Conservation (phyloP, 2,113 vertebrate species). For the Phalacrocorax brasilianus region DNA sequence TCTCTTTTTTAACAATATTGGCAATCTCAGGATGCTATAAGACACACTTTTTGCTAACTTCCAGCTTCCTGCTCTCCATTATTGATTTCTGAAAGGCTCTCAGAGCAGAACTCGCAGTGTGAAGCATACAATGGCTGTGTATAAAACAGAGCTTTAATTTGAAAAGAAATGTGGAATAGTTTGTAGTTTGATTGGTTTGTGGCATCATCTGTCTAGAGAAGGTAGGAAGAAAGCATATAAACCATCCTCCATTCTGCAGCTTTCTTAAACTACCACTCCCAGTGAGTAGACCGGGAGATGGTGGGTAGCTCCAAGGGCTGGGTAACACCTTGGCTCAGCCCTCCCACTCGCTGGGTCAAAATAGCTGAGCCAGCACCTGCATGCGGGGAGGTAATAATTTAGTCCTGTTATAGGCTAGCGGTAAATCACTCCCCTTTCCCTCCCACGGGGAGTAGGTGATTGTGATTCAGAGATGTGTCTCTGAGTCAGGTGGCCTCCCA, state of each 20-base stretch:
- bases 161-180: neutral
- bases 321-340: slow-evolving; percentile 24
- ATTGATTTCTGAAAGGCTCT: neutral
- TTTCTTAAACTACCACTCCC: neutral
- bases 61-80: neutral
- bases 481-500: slow-evolving; percentile 42
- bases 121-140: neutral
- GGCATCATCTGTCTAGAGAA: neutral
- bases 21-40: neutral
- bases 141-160: neutral
- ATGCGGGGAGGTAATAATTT: neutral
- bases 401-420: neutral
- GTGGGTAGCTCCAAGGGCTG: slow-evolving; percentile 5
- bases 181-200: neutral
- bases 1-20: neutral
- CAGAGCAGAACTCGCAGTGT: neutral
- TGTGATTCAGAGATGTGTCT: slow-evolving; percentile 35
- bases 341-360: neutral
- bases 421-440: neutral
- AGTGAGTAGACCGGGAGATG: neutral
- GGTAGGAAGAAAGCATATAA: neutral
- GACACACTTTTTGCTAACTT: neutral
- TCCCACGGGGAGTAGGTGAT: slow-evolving; percentile 40
- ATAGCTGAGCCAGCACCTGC: slow-evolving; percentile 38
- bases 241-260: neutral